A percentile compares a stretch with the other conserved stretches of the same genome.
These are phyloP conservation scores for Gasterosteus nipponicus DNA, from an alignment of 2,113 vertebrate species.

Conservation along the genomic window DNA sequence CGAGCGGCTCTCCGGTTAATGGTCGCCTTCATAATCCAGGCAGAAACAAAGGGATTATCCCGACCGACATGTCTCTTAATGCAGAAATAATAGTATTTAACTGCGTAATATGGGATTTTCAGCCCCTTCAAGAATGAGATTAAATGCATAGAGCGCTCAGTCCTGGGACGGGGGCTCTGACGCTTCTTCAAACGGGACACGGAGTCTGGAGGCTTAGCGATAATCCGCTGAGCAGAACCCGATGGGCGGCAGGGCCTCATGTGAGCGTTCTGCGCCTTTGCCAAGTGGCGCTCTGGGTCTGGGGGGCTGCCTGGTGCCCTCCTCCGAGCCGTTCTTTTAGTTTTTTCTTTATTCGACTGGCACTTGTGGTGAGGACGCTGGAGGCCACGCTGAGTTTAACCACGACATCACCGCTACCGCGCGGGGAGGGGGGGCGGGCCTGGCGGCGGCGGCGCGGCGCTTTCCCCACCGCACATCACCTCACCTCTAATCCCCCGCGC, in stretches of 20 bases:
- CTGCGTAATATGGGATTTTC: constrained; percentile 47
- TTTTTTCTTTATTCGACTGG: constrained; percentile 51
- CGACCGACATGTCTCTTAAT: constrained; percentile 24
- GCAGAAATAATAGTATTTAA: constrained; percentile 42
- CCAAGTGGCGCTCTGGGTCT: constrained; percentile 57
- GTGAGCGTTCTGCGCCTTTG: constrained; percentile 37
- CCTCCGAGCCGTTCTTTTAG: constrained; percentile 38
- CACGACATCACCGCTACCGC: constrained; percentile 55
- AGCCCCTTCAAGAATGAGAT: constrained; percentile 47
- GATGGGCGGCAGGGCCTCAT: constrained; percentile 57
- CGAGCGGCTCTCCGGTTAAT: constrained; percentile 13
- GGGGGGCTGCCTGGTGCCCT: constrained; percentile 44
- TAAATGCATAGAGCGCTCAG: constrained; percentile 33
- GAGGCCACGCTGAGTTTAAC: constrained; percentile 49
- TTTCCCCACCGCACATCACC: background rate
- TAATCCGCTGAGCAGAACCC: constrained; percentile 67
- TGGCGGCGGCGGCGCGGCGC: too few relatives aligned
- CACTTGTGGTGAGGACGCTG: constrained; percentile 65
- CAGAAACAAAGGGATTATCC: constrained; percentile 44
- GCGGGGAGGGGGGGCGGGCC: too few relatives aligned
- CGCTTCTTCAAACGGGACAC: constrained; percentile 50
- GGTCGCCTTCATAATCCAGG: constrained; percentile 28
- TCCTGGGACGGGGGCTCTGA: constrained; percentile 31
- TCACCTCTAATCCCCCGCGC: constrained; percentile 23
- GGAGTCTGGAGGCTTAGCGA: constrained; percentile 37